These are phyloP conservation scores for Salvelinus fontinalis DNA, from an alignment of 2,113 vertebrate species.

Conservation along the genomic window DNA sequence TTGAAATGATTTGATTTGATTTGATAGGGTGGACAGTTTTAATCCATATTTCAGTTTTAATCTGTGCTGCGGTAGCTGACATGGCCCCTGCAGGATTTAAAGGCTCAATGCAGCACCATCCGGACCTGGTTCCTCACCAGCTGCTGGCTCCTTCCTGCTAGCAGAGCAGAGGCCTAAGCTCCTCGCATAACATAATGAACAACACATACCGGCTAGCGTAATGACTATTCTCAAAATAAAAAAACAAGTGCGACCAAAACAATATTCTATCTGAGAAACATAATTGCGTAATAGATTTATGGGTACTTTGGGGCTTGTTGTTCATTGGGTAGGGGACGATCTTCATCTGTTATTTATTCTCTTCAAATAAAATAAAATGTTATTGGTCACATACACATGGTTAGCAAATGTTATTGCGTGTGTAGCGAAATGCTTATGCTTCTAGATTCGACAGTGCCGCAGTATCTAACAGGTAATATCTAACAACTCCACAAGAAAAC, in stretches of 20 bases:
- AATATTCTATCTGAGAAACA: constrained; percentile 1
- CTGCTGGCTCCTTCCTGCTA: constrained; percentile 15
- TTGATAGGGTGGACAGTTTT: not conserved
- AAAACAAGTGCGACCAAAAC: not conserved
- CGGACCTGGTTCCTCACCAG: constrained; percentile 18
- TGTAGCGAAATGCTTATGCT: too few species aligned
- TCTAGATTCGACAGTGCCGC: too few species aligned
- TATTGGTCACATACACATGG: too few species aligned
- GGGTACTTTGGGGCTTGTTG: not conserved
- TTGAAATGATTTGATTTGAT: too few species aligned
- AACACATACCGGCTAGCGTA: not conserved
- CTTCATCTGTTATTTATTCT: not conserved
- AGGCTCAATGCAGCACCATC: constrained; percentile 14
- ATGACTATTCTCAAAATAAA: constrained; percentile 8
- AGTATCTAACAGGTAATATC: too few species aligned
- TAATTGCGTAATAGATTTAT: constrained; percentile 12
- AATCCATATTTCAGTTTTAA: constrained; percentile 31
- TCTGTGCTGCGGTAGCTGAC: constrained; percentile 32
- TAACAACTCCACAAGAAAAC: too few species aligned
- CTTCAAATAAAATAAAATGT: not conserved
- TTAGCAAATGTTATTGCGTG: too few species aligned
- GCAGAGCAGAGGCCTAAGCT: not conserved
- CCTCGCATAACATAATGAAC: not conserved
- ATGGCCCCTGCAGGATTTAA: constrained; percentile 27
- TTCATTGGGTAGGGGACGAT: not conserved